Percentiles rank a stretch among this genome's conserved stretches.
Evolutionary conservation across 2,888 invertebrate genomes (phyloP).

Genomic region (Galerucella pusilla): DNA sequence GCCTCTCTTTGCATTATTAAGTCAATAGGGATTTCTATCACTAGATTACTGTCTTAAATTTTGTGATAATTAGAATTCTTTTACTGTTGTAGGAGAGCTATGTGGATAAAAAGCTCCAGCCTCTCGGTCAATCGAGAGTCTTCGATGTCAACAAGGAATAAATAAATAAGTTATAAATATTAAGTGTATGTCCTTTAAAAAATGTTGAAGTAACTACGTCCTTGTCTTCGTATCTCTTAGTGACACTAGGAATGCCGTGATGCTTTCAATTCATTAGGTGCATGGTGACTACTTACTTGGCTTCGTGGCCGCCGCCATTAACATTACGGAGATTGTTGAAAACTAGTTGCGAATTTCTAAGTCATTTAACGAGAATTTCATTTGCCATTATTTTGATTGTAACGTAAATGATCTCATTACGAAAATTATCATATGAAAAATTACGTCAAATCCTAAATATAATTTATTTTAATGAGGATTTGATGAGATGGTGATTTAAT

Average conservation of each 20-base stretch:
- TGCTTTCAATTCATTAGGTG: slow-evolving; percentile 25
- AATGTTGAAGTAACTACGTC: background rate
- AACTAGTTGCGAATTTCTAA: slow-evolving; percentile 16
- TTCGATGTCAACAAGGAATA: no score
- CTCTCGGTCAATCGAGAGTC: no score
- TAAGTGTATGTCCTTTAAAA: background rate
- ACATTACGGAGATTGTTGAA: slow-evolving; percentile 9
- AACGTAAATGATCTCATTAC: slow-evolving; percentile 2
- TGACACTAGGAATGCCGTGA: slow-evolving; percentile 24
- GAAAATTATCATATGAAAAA: background rate
- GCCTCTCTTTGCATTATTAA: no score
- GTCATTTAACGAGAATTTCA: background rate
- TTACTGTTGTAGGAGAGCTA: no score
- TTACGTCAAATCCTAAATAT: background rate
- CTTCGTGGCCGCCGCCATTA: slow-evolving; percentile 5
- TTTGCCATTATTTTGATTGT: background rate
- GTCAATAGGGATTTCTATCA: no score
- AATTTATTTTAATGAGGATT: background rate
- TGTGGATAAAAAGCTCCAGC: no score
- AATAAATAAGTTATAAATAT: no score
- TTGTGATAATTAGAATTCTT: no score
- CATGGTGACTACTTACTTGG: slow-evolving; percentile 10
- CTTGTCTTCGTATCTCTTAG: slow-evolving; percentile 8
- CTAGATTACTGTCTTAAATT: no score
- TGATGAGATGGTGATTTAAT: no score